Conservation (phyloP, 2,888 invertebrate species). For the Hyppa rectilinea region DNA sequence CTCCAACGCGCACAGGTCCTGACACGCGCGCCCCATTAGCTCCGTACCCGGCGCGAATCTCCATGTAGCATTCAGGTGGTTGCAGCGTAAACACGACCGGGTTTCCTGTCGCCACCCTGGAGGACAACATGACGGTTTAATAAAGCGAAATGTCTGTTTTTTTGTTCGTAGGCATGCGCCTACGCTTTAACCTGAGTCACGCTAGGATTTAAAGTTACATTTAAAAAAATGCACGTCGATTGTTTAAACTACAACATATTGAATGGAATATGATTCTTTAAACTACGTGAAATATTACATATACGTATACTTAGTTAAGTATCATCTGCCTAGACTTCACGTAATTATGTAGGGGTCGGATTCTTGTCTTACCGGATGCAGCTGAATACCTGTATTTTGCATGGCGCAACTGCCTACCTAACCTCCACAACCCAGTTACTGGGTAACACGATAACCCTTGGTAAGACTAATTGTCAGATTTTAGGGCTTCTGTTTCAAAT, state of each 20-base stretch:
- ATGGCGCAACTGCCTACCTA: no score
- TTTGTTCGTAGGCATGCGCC: no score
- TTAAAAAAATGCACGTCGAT: not conserved
- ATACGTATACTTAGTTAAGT: no score
- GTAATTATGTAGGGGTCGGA: no score
- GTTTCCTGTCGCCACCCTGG: constrained; percentile 97
- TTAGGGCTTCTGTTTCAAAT: no score
- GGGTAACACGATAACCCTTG: no score
- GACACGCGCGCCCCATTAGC: constrained; percentile 96
- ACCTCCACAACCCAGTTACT: no score
- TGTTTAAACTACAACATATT: not conserved
- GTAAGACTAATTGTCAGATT: no score
- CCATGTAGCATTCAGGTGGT: constrained; percentile 99
- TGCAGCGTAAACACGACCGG: constrained; percentile 98
- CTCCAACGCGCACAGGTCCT: constrained; percentile 97
- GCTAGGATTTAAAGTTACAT: not conserved
- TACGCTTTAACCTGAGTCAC: not conserved
- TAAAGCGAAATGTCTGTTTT: not conserved
- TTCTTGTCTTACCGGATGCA: no score
- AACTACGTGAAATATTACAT: not conserved
- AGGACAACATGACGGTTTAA: constrained; percentile 33
- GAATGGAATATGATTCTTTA: not conserved
- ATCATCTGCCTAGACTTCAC: no score
- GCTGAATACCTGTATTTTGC: no score
- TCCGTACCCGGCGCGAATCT: constrained; percentile 97